Evolutionary conservation across 30 jellyfish, hydroid and myxozoan genomes (phyloP), one percentile per base, ranked within the genome.

Genomic region (Aurelia sp.): DNA sequence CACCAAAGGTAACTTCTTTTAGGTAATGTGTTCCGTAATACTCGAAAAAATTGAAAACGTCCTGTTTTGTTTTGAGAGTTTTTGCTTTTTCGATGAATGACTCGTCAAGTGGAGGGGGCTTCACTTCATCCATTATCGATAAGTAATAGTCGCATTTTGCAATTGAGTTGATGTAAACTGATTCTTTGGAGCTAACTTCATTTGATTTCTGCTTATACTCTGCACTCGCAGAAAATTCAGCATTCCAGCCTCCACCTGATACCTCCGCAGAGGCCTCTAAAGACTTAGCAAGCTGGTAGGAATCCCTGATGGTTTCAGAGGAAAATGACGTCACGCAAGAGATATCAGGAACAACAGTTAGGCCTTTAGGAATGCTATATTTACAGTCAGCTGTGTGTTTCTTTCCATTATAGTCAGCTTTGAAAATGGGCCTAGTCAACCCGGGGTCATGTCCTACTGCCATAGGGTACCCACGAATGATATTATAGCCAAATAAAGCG

Each of bases 391-490:
- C 90, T 22, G 96, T 75, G 59, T 37, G 79, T 86, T 40, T 75
- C 41, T 31, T 50, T 37, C 30, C 52, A 3, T 68, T 27, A 55
- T 86, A 86, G 50, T 86, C 96, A 41, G 79, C 30, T 55, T 30
- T 64, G 67, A 86, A 86, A 35, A 86, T 76, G 27, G 96, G 96
- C 27, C 79, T 52, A 1, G 96, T 86, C 41, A 86, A 80, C 20
- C 96, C 96, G 11, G 96, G 96, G 27, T 86, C 96, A 33, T 86
- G 96, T 21, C 96, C 96, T 4, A 77, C 80, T 13, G 90, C 90
- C 53, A 86, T 13, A 13, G 96, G 96, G 50, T 86, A 86, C 13
- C 96, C 96, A 27, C 48, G 27, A 3, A 86, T 4, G 58, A 86
- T 86, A 40, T 86, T 86, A 81, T 86, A 86, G 64, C 96, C 96